Conservation (phyloP, 1,140 invertebrate genomes). For the Phortica variegata region DNA sequence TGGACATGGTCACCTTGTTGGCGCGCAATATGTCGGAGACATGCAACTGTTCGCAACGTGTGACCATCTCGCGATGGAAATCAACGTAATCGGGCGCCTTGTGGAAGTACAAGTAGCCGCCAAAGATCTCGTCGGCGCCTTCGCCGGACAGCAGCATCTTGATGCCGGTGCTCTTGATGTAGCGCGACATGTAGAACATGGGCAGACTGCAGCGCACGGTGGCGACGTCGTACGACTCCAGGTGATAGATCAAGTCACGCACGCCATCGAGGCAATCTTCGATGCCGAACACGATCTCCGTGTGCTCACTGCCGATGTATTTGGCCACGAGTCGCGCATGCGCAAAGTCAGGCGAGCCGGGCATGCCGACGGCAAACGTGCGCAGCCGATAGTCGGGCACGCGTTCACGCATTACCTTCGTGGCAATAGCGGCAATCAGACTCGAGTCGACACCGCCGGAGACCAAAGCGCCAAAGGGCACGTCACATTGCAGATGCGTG, state of each 20-base stretch:
- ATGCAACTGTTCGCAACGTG: slow-evolving; percentile 65
- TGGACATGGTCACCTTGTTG: slow-evolving; percentile 81
- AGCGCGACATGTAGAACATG: slow-evolving; percentile 74
- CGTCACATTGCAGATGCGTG: slow-evolving; percentile 43
- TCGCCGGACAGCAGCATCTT: slow-evolving; percentile 82
- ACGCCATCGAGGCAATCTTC: slow-evolving; percentile 66
- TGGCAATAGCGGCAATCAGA: slow-evolving; percentile 73
- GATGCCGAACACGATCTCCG: slow-evolving; percentile 80
- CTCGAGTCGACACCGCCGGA: slow-evolving; percentile 86
- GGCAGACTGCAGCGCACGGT: slow-evolving; percentile 77
- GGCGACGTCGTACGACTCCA: slow-evolving; percentile 87
- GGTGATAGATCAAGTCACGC: slow-evolving; percentile 75
- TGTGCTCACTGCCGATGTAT: slow-evolving; percentile 81
- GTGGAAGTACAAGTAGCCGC: slow-evolving; percentile 87
- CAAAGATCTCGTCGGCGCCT: slow-evolving; percentile 84
- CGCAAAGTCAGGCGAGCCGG: slow-evolving; percentile 77
- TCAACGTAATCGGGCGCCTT: slow-evolving; percentile 72
- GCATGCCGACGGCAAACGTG: slow-evolving; percentile 87
- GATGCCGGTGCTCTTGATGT: slow-evolving; percentile 62
- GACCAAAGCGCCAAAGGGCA: slow-evolving; percentile 58
- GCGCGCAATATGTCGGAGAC: slow-evolving; percentile 83
- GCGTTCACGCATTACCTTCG: slow-evolving; percentile 57
- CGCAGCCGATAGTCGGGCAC: slow-evolving; percentile 55
- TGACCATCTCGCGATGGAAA: slow-evolving; percentile 75
- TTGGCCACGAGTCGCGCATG: slow-evolving; percentile 80